A percentile compares a stretch with the other conserved stretches of the same genome.
phyloP scores from a whole-genome alignment of 2,888 invertebrate genomes.

The Aspidapion aeneum region DNA sequence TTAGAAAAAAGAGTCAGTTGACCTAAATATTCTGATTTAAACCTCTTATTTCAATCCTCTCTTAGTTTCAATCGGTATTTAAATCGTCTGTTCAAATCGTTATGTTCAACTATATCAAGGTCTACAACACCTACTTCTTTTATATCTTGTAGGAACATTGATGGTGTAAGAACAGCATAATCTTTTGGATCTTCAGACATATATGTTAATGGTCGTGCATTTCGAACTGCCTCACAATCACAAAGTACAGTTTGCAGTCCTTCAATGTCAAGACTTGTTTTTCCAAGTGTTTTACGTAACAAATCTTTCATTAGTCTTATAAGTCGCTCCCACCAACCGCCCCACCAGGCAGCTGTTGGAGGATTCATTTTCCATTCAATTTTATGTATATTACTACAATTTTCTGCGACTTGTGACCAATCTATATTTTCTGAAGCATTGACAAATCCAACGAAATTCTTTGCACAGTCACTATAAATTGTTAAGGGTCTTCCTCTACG shows the following conservation, averaged over 20 bases:
- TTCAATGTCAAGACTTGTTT: conserved; percentile 27
- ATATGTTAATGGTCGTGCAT: conserved; percentile 24
- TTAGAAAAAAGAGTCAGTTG: no score
- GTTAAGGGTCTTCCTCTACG: conserved; percentile 10
- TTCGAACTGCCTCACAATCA: conserved; percentile 38
- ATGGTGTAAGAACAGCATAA: background rate
- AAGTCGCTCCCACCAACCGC: conserved; percentile 46
- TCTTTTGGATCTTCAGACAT: background rate
- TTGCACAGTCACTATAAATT: conserved; percentile 20
- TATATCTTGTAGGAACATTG: no score
- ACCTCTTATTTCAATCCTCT: no score
- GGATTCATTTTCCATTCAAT: conserved; percentile 40
- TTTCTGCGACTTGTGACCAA: conserved; percentile 19
- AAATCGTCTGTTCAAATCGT: no score
- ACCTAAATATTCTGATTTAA: no score
- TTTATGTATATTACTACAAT: conserved; percentile 16
- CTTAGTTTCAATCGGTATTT: no score
- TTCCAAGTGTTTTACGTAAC: conserved; percentile 38
- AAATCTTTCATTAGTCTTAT: conserved; percentile 40
- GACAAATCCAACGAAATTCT: conserved; percentile 16
- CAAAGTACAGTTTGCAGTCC: conserved; percentile 25
- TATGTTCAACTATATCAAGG: no score
- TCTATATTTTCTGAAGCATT: conserved; percentile 6
- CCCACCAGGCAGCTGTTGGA: conserved; percentile 44
- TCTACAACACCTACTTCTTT: no score